phyloP scores from a whole-genome alignment of 2,888 invertebrate species.

The Halocaridina rubra region DNA sequence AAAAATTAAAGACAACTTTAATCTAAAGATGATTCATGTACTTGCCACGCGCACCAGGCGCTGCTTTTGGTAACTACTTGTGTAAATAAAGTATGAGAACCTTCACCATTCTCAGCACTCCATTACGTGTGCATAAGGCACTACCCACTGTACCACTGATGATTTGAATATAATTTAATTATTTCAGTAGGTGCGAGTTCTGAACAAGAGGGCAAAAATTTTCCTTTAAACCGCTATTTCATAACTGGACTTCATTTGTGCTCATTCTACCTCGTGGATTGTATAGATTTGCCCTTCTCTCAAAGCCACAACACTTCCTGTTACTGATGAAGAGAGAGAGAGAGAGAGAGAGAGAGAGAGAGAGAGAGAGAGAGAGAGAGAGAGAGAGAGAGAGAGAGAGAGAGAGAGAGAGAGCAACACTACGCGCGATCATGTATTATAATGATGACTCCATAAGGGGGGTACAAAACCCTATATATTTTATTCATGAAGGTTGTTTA shows the following conservation, averaged over 20 bases:
- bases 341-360: not conserved
- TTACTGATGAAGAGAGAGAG: not conserved
- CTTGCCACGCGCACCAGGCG: no score
- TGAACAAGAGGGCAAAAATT: not conserved
- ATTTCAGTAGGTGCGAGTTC: not conserved
- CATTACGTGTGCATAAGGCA: not conserved
- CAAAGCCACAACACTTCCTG: not conserved
- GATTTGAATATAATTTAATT: not conserved
- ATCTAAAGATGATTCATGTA: no score
- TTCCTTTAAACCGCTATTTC: not conserved
- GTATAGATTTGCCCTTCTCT: no score
- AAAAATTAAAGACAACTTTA: no score
- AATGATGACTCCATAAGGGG: no score
- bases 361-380: not conserved
- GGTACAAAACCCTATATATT: no score
- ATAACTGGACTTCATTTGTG: no score
- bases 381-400: conserved; percentile 9
- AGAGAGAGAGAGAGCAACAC: not conserved
- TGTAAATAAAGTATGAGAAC: no score
- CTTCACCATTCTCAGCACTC: not conserved
- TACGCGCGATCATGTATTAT: not conserved
- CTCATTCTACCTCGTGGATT: no score
- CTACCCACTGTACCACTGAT: not conserved
- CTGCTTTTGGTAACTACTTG: no score
- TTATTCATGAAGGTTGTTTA: no score